A percentile compares a stretch with the other conserved stretches of the same genome.
These are phyloP conservation scores for Pogonocherus hispidulus DNA, from an alignment of 2,888 invertebrate genomes.

Conservation along the genomic window DNA sequence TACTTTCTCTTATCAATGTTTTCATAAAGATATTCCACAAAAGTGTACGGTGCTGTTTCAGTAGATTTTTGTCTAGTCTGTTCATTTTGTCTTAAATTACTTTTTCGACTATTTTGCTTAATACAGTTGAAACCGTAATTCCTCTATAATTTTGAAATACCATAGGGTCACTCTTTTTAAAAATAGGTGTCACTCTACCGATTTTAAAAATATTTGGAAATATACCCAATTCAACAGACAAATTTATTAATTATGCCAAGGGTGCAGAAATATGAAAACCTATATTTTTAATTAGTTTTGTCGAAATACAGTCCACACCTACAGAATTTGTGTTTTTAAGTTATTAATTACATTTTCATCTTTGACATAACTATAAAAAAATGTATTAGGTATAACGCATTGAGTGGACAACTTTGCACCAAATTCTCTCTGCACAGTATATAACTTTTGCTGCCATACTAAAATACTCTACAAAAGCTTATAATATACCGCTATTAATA, in stretches of 20 bases:
- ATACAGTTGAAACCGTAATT: not conserved
- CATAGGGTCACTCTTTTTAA: too few species aligned
- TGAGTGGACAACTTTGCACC: too few species aligned
- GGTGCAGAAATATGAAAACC: not conserved
- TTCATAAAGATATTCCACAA: too few species aligned
- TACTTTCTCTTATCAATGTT: not conserved
- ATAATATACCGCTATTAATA: too few species aligned
- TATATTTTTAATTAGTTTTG: not conserved
- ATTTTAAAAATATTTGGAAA: not conserved
- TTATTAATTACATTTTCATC: not conserved
- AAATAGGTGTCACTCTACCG: too few species aligned
- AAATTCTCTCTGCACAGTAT: too few species aligned
- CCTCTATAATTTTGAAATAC: constrained; percentile 2
- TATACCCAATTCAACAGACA: not conserved
- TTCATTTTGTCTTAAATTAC: too few species aligned
- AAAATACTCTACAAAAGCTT: too few species aligned
- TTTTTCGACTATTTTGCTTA: not conserved
- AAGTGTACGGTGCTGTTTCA: not conserved
- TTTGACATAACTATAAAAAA: not conserved
- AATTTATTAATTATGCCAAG: not conserved
- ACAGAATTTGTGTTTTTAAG: not conserved
- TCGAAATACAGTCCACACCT: not conserved
- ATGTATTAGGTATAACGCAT: too few species aligned
- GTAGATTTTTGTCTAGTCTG: too few species aligned
- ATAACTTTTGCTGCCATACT: too few species aligned